Base-by-base conservation (phyloP, 2,888 invertebrate species). In the Ochropacha duplaris region DNA sequence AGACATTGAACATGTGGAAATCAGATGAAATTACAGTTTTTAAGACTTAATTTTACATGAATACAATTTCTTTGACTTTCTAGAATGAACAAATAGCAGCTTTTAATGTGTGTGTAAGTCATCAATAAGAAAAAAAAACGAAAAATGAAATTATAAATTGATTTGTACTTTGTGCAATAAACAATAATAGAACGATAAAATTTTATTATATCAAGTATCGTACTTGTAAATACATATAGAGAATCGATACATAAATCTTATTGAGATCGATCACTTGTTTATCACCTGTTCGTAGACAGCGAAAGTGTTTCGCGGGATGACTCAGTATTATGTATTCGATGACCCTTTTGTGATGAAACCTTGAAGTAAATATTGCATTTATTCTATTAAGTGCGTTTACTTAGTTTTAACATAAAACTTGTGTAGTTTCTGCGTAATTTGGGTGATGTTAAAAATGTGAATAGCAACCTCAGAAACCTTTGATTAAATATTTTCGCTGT, bases 281-380 rank as follows among this genome's bases (percentile, higher is more conserved):
- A 26, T 57, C 55, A 64, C 51, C 55, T 54, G 58, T 54, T 36
- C 49, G 56, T 57, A 19, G 55, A 64, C 44, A 67, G 68, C 64
- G 76, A 77, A 75, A 77, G 78, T 77, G 57, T 66, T 68, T 64
- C 59, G 54, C 36, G 57, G 58, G 59, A 61, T 71, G 66, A 74
- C 61, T 66, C 55, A 57, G 55, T 34, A 57, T 58, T 62, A 57
- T 31, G 31, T 52, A 34, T 34, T 55, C 60, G 57, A 54, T 57
- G 57, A 60, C 55, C 52, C 55, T 54, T 60, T 55, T 57, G 22
- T 50, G 28, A 51, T 36, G 44, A 44, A 57, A 50, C 57, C 55
- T 55, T 60, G 60, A 55, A 55, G 26, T 50, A 22, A 36, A 54
- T 36, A 57, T 55, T 44, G 12, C 34, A 50, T 52, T 19, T 51